Percentiles rank a stretch among this genome's conserved stretches.
Conservation (phyloP, 2,888 invertebrate genomes). For the Pedicia rivosa region DNA sequence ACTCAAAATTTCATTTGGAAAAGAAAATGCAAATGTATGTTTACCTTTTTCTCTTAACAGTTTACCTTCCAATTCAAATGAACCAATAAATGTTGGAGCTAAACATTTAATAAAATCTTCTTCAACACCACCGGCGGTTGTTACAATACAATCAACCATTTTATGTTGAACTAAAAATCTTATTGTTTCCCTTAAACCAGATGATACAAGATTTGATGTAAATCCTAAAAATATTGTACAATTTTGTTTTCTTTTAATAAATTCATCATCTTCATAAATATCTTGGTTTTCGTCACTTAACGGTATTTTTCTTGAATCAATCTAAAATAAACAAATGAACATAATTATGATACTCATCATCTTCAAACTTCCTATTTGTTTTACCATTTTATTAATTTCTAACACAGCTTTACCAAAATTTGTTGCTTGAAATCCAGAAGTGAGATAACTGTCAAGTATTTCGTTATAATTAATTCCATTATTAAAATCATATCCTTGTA, state of each 20-base stretch:
- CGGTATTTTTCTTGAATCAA: conserved; percentile 52
- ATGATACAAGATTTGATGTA: conserved; percentile 94
- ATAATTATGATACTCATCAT: conserved; percentile 7
- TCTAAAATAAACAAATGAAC: conserved; percentile 24
- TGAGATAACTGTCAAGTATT: conserved; percentile 60
- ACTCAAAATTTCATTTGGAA: too few species aligned
- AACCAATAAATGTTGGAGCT: conserved; percentile 85
- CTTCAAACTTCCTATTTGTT: conserved; percentile 5
- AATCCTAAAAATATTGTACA: conserved; percentile 96
- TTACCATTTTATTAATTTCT: conserved; percentile 84
- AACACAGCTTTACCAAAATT: conserved; percentile 81
- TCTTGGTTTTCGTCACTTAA: conserved; percentile 50
- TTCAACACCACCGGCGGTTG: conserved; percentile 95
- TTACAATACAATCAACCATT: conserved; percentile 90
- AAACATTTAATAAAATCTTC: conserved; percentile 99
- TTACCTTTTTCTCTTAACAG: conserved; percentile 63
- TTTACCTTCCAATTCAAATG: conserved; percentile 71
- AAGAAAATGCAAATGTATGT: too few species aligned
- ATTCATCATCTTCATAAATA: conserved; percentile 58
- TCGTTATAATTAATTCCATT: conserved; percentile 71
- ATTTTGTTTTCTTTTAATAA: conserved; percentile 55
- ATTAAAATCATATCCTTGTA: conserved; percentile 88
- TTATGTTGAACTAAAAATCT: conserved; percentile 71
- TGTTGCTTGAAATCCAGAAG: conserved; percentile 94
- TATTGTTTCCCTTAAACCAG: conserved; percentile 84